Percentiles rank a stretch among this genome's conserved stretches.
These are phyloP conservation scores for Macrocentrus cingulum DNA, from an alignment of 1,140 invertebrate genomes.

Conservation along the genomic window DNA sequence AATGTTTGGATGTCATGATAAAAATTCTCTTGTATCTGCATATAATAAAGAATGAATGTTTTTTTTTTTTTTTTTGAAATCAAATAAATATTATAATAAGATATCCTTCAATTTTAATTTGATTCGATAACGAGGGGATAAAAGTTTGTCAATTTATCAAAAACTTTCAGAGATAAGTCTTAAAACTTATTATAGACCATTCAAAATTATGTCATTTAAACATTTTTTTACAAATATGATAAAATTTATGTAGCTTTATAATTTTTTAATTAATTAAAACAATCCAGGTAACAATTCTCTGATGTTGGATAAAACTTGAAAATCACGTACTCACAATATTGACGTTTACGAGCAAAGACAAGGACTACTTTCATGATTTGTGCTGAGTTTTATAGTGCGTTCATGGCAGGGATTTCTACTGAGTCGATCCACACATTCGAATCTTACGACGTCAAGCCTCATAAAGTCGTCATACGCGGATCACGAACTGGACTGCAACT, in stretches of 20 bases:
- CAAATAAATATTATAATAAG: too few relatives aligned
- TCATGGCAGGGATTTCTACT: too few relatives aligned
- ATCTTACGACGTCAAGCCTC: too few relatives aligned
- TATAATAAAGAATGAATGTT: too few relatives aligned
- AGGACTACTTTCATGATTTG: too few relatives aligned
- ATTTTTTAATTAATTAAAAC: constrained; percentile 15
- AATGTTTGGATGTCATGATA: too few relatives aligned
- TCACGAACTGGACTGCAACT: not conserved
- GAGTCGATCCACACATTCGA: too few relatives aligned
- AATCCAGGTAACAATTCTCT: not conserved
- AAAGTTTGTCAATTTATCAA: constrained; percentile 26
- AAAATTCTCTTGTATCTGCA: too few relatives aligned
- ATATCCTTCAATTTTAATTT: not conserved
- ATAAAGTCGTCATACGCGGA: not conserved
- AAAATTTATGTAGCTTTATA: not conserved
- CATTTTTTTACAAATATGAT: constrained; percentile 15
- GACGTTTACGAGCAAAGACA: too few relatives aligned
- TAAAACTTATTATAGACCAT: constrained; percentile 26
- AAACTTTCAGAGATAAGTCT: constrained; percentile 18
- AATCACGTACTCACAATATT: too few relatives aligned
- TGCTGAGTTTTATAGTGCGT: too few relatives aligned
- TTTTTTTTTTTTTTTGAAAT: not conserved
- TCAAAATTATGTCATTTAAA: not conserved
- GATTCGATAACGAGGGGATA: constrained; percentile 19
- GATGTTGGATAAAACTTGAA: not conserved